Conservation (phyloP, 2,888 invertebrate species). For the Orchesella flavescens region DNA sequence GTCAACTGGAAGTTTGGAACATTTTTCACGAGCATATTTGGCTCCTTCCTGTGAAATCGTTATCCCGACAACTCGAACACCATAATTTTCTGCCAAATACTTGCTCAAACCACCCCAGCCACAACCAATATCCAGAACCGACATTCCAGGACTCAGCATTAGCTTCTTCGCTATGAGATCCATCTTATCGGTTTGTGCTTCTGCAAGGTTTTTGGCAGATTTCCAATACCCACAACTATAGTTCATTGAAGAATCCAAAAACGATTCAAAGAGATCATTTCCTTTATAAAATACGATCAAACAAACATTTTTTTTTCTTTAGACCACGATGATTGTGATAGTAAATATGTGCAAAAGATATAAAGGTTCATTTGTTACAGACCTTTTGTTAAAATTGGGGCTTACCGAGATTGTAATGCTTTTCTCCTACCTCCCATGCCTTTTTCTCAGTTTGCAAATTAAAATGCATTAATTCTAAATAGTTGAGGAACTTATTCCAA, state of each 20-base stretch:
- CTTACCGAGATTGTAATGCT: conserved; percentile 67
- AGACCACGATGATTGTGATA: too few species aligned
- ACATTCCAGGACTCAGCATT: conserved; percentile 67
- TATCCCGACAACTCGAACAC: conserved; percentile 65
- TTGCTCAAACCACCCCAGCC: conserved; percentile 70
- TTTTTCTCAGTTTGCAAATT: conserved; percentile 66
- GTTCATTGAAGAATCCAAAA: conserved; percentile 67
- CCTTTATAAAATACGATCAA: conserved; percentile 51
- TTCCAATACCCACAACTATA: conserved; percentile 71
- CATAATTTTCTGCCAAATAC: conserved; percentile 66
- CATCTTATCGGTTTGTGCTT: conserved; percentile 69
- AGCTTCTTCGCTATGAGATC: conserved; percentile 68
- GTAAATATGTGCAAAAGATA: too few species aligned
- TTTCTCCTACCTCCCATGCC: conserved; percentile 67
- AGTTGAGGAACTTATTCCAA: conserved; percentile 63
- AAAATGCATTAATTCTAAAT: conserved; percentile 63
- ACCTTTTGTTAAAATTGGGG: too few species aligned
- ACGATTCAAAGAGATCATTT: conserved; percentile 66
- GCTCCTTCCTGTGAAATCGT: conserved; percentile 68
- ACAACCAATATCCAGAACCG: conserved; percentile 67
- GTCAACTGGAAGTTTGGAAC: conserved; percentile 53
- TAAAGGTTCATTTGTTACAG: too few species aligned
- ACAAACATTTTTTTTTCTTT: not conserved
- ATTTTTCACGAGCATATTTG: conserved; percentile 46
- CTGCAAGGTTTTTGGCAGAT: conserved; percentile 61